These are phyloP conservation scores for Diachasmimorpha longicaudata DNA, from an alignment of 1,140 invertebrate species.

Conservation along the genomic window DNA sequence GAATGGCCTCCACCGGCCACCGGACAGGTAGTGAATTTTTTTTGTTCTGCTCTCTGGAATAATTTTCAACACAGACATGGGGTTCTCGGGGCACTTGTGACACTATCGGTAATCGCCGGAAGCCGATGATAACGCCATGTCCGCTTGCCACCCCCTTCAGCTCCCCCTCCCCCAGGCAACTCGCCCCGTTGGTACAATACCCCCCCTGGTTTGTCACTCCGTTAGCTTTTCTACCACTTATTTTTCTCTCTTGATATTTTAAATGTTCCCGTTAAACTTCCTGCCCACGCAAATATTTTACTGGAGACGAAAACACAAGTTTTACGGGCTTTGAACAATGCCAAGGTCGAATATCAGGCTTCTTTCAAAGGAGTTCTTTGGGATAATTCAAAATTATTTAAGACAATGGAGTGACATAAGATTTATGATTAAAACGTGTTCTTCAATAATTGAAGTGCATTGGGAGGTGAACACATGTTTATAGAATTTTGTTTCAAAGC, in stretches of 20 bases:
- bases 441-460: too few species aligned
- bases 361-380: background rate
- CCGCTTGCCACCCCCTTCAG: slow-evolving; percentile 37
- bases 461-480: too few species aligned
- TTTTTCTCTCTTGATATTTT: background rate
- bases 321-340: background rate
- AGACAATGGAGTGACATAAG: background rate
- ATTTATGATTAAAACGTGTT: background rate
- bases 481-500: too few species aligned
- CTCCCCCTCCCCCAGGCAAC: slow-evolving; percentile 3
- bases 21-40: background rate
- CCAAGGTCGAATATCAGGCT: background rate
- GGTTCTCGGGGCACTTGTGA: background rate
- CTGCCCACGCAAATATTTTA: slow-evolving; percentile 2
- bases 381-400: background rate
- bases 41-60: background rate
- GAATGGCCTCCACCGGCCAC: too few species aligned
- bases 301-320: background rate
- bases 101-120: slow-evolving; percentile 45
- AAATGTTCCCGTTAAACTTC: slow-evolving; percentile 8
- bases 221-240: background rate
- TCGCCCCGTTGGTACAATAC: background rate
- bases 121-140: slow-evolving; percentile 44
- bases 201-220: background rate
- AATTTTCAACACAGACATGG: background rate